Evolutionary conservation across 2,888 invertebrate genomes (phyloP).

Genomic region (Microchrysa polita): DNA sequence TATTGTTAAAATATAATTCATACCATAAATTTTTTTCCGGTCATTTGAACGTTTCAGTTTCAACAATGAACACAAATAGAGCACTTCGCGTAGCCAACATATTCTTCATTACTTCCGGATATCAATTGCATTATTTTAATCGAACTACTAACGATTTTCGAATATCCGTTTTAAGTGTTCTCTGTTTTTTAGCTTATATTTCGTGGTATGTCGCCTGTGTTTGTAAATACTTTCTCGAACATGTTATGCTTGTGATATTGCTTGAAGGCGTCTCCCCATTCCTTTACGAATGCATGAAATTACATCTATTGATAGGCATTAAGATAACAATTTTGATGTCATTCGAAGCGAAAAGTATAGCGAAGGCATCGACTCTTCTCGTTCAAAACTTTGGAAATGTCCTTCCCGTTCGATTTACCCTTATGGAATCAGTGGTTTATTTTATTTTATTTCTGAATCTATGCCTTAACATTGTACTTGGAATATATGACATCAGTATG

Average conservation of each 20-base stretch:
- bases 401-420: background rate
- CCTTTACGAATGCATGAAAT: conserved; percentile 40
- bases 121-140: conserved; percentile 54
- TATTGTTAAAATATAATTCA: background rate
- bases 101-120: conserved; percentile 53
- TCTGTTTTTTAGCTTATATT: conserved; percentile 51
- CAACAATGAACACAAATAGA: conserved; percentile 54
- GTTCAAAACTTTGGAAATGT: background rate
- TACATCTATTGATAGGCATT: conserved; percentile 44
- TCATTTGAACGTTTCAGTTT: conserved; percentile 12
- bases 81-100: conserved; percentile 53
- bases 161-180: conserved; percentile 50
- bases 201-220: conserved; percentile 51
- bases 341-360: conserved; percentile 35
- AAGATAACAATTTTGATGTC: conserved; percentile 28
- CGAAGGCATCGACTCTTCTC: conserved; percentile 30
- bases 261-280: conserved; percentile 41
- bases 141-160: conserved; percentile 50
- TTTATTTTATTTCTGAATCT: conserved; percentile 28
- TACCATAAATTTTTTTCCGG: background rate
- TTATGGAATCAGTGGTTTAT: conserved; percentile 21
- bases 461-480: background rate
- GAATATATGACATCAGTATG: conserved; percentile 22
- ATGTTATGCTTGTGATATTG: background rate
- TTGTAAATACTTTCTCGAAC: conserved; percentile 39